phyloP scores from a whole-genome alignment of 1,140 invertebrate genomes.

The Ectropis grisescens region DNA sequence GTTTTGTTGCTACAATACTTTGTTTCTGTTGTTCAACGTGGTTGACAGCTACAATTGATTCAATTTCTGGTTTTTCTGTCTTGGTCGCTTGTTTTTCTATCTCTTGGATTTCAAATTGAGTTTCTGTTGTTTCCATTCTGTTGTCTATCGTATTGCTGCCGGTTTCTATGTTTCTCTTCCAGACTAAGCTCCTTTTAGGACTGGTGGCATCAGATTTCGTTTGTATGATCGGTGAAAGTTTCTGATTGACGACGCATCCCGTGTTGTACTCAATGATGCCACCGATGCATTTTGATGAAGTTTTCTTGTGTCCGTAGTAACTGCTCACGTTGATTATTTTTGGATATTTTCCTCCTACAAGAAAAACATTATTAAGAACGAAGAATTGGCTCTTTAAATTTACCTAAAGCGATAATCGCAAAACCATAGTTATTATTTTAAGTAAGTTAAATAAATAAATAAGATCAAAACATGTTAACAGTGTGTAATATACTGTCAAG shows the following conservation, averaged over 20 bases:
- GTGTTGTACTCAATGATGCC: conserved; percentile 16
- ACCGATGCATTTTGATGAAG: conserved; percentile 37
- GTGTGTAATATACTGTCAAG: too few species aligned
- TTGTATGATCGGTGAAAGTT: conserved; percentile 34
- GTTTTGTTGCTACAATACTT: too few species aligned
- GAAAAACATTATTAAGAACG: conserved; percentile 1
- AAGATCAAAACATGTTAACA: too few species aligned
- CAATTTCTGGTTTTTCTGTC: too few species aligned
- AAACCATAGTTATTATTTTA: too few species aligned
- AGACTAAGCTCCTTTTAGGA: conserved; percentile 5
- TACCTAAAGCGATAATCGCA: too few species aligned
- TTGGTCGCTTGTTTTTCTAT: too few species aligned
- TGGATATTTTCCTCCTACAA: background rate
- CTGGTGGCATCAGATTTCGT: conserved; percentile 31
- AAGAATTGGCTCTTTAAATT: too few species aligned
- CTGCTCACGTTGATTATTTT: background rate
- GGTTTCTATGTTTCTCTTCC: conserved; percentile 13
- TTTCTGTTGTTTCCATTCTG: conserved; percentile 7
- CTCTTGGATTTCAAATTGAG: conserved; percentile 6
- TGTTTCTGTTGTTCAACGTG: too few species aligned
- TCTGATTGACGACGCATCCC: conserved; percentile 17
- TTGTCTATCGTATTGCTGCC: conserved; percentile 14
- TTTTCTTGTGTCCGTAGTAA: conserved; percentile 27
- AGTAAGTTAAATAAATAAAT: too few species aligned
- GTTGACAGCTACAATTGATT: too few species aligned